These are phyloP conservation scores for Tillus elongatus DNA, from an alignment of 2,888 invertebrate species.

Conservation along the genomic window DNA sequence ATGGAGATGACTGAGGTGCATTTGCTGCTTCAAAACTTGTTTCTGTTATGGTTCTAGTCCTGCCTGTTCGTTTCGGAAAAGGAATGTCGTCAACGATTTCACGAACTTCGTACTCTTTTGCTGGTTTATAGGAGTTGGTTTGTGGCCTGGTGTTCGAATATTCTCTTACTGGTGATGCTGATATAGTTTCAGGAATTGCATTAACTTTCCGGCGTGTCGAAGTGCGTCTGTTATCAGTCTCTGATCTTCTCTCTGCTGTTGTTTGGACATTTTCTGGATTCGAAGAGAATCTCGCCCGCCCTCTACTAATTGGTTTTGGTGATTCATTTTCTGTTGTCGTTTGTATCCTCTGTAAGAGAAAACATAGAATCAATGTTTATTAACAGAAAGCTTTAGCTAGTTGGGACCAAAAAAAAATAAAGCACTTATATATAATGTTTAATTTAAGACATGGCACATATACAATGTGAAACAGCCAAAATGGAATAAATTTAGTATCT, in stretches of 20 bases:
- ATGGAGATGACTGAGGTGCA: too few relatives aligned
- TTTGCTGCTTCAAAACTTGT: constrained; percentile 30
- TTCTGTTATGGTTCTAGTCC: constrained; percentile 34
- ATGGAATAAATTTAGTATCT: too few relatives aligned
- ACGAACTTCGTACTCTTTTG: constrained; percentile 34
- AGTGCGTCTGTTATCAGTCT: constrained; percentile 5
- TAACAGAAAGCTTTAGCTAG: too few relatives aligned
- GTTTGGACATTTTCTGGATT: constrained; percentile 30
- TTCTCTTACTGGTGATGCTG: constrained; percentile 1
- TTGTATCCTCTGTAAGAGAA: too few relatives aligned
- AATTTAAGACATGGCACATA: too few relatives aligned
- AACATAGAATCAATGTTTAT: too few relatives aligned
- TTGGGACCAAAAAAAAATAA: too few relatives aligned
- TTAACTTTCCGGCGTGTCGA: constrained; percentile 7
- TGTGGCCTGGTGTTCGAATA: neutral
- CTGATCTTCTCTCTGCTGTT: constrained; percentile 16
- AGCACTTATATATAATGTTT: too few relatives aligned
- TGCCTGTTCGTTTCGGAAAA: constrained; percentile 24
- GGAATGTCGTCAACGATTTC: constrained; percentile 37
- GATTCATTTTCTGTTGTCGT: too few relatives aligned
- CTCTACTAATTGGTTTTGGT: constrained; percentile 30
- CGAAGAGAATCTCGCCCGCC: constrained; percentile 33
- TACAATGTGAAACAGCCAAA: too few relatives aligned
- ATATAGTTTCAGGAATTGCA: constrained; percentile 11
- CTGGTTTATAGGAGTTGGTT: constrained; percentile 9